Evolutionary conservation across 2,888 invertebrate species (phyloP), one percentile per base, ranked within the genome.

Genomic region (Dryobota labecula): DNA sequence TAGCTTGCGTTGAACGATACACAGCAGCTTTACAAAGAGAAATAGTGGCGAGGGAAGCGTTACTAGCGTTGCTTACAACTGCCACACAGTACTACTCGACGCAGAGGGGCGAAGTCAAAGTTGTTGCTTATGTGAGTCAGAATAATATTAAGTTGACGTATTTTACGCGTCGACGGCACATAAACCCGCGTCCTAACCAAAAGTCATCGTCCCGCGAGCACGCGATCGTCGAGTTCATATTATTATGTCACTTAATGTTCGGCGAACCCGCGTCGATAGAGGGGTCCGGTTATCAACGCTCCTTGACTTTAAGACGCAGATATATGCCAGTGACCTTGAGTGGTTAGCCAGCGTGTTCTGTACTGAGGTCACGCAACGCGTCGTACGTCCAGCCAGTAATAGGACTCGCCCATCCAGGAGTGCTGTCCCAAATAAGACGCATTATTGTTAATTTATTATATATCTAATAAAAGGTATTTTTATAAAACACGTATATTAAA

Each of bases 71-170:
- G 47, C 93, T 99, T 61, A 97, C 98, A 68, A 97, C 98, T 57
- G 98, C 98, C 7, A 98, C 98, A 86, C 97, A 97, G 76, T 99
- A 98, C 93, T 98, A 99, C 91, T 98, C 98, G 53, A 98, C 98
- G 27, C 99, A 99, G 91, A 97, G 98, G 76, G 98, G 98, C 9
- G 99, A 99, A 96, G 99, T 99, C 20, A 99, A 99, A 96, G 98
- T 99, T 78, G 99, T 99, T 38, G 98, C 98, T 73, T 99, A 98
- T 96, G 99, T 99, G 94, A 97, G 98, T 80, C 69, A 3, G 4
- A 36, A 18, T 24, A 7, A 27, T 56, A 24, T 30, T 38, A 58
- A 27, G 11, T 24, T 2, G n/a, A 57, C 57, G 33, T 43, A 13
- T 43, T 60, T 60, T 13, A 20, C 13, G 41, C 20, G 38, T 41